Evolutionary conservation across 1,140 invertebrate genomes (phyloP).

Genomic region (Anastrepha ludens): DNA sequence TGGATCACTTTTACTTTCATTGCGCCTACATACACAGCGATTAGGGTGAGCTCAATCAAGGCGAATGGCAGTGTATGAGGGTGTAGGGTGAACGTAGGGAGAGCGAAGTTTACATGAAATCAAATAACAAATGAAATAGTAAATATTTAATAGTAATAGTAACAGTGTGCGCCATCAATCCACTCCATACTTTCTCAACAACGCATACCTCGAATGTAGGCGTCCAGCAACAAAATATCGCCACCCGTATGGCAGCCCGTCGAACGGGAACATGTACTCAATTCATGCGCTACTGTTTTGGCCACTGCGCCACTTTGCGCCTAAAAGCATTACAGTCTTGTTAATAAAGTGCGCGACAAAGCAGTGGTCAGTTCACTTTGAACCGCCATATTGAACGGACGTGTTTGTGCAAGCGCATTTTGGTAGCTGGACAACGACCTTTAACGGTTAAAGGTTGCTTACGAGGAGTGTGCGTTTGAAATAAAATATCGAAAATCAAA

Average conservation of each 20-base stretch:
- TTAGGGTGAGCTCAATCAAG: background rate
- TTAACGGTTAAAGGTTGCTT: constrained; percentile 20
- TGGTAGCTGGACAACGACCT: background rate
- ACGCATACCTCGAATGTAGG: background rate
- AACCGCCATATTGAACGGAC: constrained; percentile 55
- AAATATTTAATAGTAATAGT: constrained; percentile 15
- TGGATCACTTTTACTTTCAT: constrained; percentile 31
- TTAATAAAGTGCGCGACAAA: constrained; percentile 40
- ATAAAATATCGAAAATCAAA: background rate
- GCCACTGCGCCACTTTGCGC: background rate
- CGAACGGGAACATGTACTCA: constrained; percentile 27
- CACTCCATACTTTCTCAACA: background rate
- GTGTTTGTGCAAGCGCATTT: background rate
- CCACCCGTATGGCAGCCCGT: background rate
- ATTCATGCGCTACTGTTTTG: constrained; percentile 1
- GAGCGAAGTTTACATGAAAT: background rate
- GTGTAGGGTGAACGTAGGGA: background rate
- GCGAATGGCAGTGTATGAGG: background rate
- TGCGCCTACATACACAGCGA: background rate
- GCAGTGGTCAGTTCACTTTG: constrained; percentile 57
- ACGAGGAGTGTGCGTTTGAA: background rate
- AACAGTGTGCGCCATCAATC: background rate
- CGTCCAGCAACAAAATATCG: background rate
- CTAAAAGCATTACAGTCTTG: constrained; percentile 54
- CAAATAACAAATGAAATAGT: background rate